Evolutionary conservation across 2,888 invertebrate genomes (phyloP), one percentile per base, ranked within the genome.

Genomic region (Hyalella azteca): DNA sequence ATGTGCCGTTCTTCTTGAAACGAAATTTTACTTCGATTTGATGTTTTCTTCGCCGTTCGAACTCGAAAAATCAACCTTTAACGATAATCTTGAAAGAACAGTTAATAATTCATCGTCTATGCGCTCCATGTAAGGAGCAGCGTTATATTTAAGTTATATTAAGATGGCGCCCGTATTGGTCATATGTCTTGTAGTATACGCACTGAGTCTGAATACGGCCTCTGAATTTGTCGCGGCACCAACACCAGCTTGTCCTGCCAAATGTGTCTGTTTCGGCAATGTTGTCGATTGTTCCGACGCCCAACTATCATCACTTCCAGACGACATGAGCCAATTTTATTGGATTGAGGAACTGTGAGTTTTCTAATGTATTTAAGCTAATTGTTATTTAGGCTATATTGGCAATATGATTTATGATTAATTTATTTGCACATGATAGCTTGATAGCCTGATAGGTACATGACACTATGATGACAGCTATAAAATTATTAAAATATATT

Each of bases 321-420:
- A 66, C 36, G 66, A 66, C 36, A 66, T 66, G 29, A 66, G 36
- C 36, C 36, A 66, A n/a, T 66, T 66, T 36, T 19, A 32, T 36
- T 66, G 66, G 66, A 66, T 66, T 36, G 66, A 66, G 29, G 66
- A 66, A 66, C 36, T 66, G 66, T 66, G n/a, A 66, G 66, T 66
- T n/a, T n/a, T n/a, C n/a, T n/a, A n/a, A n/a, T n/a, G n/a, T n/a
- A n/a, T n/a, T n/a, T n/a, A n/a, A n/a, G n/a, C n/a, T n/a, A n/a
- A n/a, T n/a, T n/a, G n/a, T n/a, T n/a, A n/a, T n/a, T n/a, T n/a
- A n/a, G n/a, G n/a, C n/a, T n/a, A n/a, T n/a, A n/a, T n/a, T n/a
- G n/a, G n/a, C n/a, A n/a, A n/a, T n/a, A n/a, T n/a, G n/a, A n/a
- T n/a, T n/a, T n/a, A n/a, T n/a, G n/a, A n/a, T n/a, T n/a, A n/a